A percentile compares a stretch with the other conserved stretches of the same genome.
Evolutionary conservation across 2,888 invertebrate species (phyloP).

Genomic region (Ichneumoninae sp.): DNA sequence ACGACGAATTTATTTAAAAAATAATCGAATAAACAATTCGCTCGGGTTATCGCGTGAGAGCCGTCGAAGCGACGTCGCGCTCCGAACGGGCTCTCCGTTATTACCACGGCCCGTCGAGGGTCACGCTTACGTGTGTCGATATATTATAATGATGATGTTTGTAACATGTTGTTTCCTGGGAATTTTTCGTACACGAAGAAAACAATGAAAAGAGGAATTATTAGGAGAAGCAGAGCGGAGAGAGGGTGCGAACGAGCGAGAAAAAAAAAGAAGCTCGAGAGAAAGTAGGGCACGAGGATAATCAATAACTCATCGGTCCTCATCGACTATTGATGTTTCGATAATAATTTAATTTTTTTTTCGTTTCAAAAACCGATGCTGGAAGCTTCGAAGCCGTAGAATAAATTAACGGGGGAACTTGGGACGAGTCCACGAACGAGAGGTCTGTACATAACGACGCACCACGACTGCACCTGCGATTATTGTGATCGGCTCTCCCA

Average conservation of each 20-base stretch:
- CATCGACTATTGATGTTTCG: slow-evolving; percentile 33
- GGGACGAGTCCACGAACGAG: slow-evolving; percentile 43
- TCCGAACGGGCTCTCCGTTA: slow-evolving; percentile 49
- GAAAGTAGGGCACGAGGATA: slow-evolving; percentile 51
- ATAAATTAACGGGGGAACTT: slow-evolving; percentile 15
- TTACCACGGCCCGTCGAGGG: slow-evolving; percentile 69
- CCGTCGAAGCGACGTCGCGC: slow-evolving; percentile 36
- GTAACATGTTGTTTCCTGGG: slow-evolving; percentile 52
- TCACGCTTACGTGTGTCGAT: slow-evolving; percentile 82
- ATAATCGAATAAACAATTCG: slow-evolving; percentile 73
- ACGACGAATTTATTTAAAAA: slow-evolving; percentile 34
- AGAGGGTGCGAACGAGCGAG: slow-evolving; percentile 51
- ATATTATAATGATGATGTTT: slow-evolving; percentile 77
- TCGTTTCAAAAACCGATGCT: slow-evolving; percentile 39
- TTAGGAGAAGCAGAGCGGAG: slow-evolving; percentile 27
- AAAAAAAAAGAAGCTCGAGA: neutral
- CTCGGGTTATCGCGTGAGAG: slow-evolving; percentile 23
- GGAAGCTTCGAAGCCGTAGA: slow-evolving; percentile 34
- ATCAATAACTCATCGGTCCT: slow-evolving; percentile 46
- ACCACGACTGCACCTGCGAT: slow-evolving; percentile 36
- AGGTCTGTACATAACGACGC: slow-evolving; percentile 55
- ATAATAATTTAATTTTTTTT: neutral
- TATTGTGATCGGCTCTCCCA: slow-evolving; percentile 39
- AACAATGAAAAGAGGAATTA: neutral
- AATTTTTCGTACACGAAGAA: slow-evolving; percentile 30